A percentile compares a stretch with the other conserved stretches of the same genome.
These are phyloP conservation scores for western clawed frog (Xenopus tropicalis) DNA, from an alignment of 2,113 vertebrate genomes.

Conservation along the genomic window DNA sequence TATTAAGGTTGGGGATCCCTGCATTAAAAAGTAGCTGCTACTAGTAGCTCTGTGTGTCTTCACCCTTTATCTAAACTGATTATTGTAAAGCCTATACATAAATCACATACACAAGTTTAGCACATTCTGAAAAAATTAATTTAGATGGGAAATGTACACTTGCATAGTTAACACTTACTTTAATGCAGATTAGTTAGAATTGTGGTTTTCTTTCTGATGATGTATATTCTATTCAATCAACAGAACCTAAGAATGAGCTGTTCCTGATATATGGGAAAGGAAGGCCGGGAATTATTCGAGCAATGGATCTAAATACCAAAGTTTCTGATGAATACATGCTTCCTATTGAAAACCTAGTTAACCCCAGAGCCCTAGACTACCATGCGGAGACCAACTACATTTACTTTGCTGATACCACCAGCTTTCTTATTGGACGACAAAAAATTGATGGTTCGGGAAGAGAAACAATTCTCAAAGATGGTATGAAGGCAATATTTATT, in stretches of 20 bases:
- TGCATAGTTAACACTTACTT: too few species aligned
- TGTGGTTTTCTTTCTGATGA: too few species aligned
- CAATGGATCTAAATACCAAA: constrained; percentile 92
- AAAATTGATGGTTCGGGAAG: constrained; percentile 87
- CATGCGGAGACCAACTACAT: constrained; percentile 87
- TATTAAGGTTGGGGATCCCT: too few species aligned
- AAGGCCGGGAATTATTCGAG: constrained; percentile 89
- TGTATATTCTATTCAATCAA: constrained; percentile 47
- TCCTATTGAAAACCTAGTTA: constrained; percentile 92
- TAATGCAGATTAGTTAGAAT: too few species aligned
- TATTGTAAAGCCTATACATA: too few species aligned
- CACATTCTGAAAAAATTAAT: too few species aligned
- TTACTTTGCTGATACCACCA: constrained; percentile 97
- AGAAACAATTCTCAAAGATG: constrained; percentile 95
- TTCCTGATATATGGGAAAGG: constrained; percentile 99
- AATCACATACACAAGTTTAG: too few species aligned
- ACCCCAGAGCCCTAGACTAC: constrained; percentile 93
- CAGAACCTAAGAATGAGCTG: constrained; percentile 92
- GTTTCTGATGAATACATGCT: constrained; percentile 91
- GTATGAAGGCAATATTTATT: constrained; percentile 58
- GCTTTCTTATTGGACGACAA: constrained; percentile 93
- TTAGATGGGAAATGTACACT: too few species aligned
- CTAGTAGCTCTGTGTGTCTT: too few species aligned
- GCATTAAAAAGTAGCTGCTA: too few species aligned
- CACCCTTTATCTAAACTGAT: too few species aligned